A percentile compares a stretch with the other conserved stretches of the same genome.
Conservation (phyloP, 2,888 invertebrate species). For the Embidobia sp. region DNA sequence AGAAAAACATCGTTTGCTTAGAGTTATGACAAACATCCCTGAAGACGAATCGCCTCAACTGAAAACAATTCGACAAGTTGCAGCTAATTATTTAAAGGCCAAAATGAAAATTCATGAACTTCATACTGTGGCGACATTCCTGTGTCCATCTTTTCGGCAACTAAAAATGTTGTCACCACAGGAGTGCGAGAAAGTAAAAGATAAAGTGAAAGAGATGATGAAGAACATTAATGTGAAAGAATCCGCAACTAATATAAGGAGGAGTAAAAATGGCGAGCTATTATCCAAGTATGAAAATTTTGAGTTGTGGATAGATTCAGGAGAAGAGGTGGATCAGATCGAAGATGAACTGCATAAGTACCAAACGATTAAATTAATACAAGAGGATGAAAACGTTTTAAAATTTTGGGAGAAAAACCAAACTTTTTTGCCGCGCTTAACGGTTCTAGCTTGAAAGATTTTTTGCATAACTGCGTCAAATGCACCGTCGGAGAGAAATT, state of each 20-base stretch:
- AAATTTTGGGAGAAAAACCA: not conserved
- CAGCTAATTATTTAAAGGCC: not conserved
- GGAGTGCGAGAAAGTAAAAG: not conserved
- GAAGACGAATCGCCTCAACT: not conserved
- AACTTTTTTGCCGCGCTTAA: not conserved
- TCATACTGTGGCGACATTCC: conserved; percentile 3
- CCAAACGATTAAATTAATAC: not conserved
- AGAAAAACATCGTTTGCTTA: not conserved
- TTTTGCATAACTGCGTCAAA: conserved; percentile 12
- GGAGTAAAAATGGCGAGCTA: not conserved
- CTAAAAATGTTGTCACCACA: not conserved
- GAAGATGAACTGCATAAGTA: not conserved
- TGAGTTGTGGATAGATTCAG: not conserved
- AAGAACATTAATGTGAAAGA: not conserved
- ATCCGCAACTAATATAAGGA: not conserved
- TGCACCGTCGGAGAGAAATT: conserved; percentile 3
- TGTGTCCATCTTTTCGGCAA: conserved; percentile 7
- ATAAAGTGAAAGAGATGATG: not conserved
- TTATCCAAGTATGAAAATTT: not conserved
- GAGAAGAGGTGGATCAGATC: not conserved
- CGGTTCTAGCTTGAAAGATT: not conserved
- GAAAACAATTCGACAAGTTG: not conserved
- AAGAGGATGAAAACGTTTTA: not conserved
- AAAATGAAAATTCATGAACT: not conserved
- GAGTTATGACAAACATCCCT: not conserved